Evolutionary conservation across 1,140 invertebrate species (phyloP), one percentile per base, ranked within the genome.

Genomic region (Eriocheir sinensis): DNA sequence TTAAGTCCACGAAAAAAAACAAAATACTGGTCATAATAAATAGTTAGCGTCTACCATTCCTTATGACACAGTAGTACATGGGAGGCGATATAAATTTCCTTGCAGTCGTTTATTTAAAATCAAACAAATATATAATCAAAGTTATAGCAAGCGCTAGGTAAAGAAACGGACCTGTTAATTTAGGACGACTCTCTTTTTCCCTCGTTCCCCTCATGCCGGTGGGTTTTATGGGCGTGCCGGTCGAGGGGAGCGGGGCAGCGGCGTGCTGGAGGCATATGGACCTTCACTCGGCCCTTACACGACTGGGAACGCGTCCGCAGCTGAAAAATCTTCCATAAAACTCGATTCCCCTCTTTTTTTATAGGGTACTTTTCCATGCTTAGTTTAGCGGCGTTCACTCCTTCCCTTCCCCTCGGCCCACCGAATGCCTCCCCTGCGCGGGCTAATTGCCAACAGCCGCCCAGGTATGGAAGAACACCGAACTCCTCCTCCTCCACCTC

Each of bases 151-250:
- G n/a, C n/a, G 21, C n/a, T 27, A n/a, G 60, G 21, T 72, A 72
- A 72, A 72, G 60, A n/a, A 72, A 72, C 6, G n/a, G 60, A 72
- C 60, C 60, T 72, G 60, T 72, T 72, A 72, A 44, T 48, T 44
- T 60, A 90, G 36, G 27, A 60, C 72, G 32, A 89, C 44, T 30
- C 53, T 12, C 30, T 89, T 48, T 53, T 89, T 89, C 32, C 53
- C 72, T 41, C 38, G 48, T 48, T 27, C 40, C 88, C 81, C 38
- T 72, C 60, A n/a, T n/a, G 12, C 27, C 60, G 21, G 27, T 21
- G 60, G 60, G 60, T 72, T 72, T 72, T 72, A 72, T 72, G 60
- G 60, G 21, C 60, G 21, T 27, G 60, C 60, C 21, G 17, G 60
- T n/a, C n/a, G 60, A 72, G 60, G 60, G 60, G 60, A 72, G 60